Percentiles rank a stretch among this genome's conserved stretches.
Evolutionary conservation across 2,113 vertebrate genomes (phyloP).

Genomic region (Gymnogyps californianus): DNA sequence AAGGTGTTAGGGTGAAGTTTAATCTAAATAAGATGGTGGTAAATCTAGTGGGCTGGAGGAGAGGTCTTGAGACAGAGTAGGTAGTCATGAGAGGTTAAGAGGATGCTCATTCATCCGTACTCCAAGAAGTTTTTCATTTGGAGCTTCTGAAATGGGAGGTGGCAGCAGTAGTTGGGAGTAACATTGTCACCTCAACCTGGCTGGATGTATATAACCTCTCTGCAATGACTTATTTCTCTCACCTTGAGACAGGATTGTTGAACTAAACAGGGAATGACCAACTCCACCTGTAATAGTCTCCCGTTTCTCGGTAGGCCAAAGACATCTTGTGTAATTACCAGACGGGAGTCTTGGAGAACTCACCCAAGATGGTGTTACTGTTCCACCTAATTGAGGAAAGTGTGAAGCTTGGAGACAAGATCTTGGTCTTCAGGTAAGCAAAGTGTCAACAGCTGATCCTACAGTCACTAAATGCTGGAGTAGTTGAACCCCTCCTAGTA

Average conservation of each 20-base stretch:
- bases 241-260: neutral
- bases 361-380: conserved; percentile 96
- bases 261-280: neutral
- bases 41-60: neutral
- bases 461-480: neutral
- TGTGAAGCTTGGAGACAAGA: conserved; percentile 89
- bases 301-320: conserved; percentile 82
- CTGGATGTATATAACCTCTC: neutral
- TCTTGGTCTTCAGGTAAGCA: conserved; percentile 93
- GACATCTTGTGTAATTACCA: conserved; percentile 91
- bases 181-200: neutral
- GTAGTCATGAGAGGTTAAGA: neutral
- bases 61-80: neutral
- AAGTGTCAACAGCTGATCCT: neutral
- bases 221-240: neutral
- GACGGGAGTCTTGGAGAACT: conserved; percentile 90
- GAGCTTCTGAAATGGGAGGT: neutral
- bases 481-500: neutral
- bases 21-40: neutral
- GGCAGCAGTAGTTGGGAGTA: neutral
- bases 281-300: conserved; percentile 12
- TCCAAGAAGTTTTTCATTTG: neutral
- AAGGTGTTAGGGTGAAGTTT: neutral
- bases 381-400: conserved; percentile 96
- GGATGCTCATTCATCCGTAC: neutral